Evolutionary conservation across 2,888 invertebrate genomes (phyloP).

Genomic region (Lasius platythorax): DNA sequence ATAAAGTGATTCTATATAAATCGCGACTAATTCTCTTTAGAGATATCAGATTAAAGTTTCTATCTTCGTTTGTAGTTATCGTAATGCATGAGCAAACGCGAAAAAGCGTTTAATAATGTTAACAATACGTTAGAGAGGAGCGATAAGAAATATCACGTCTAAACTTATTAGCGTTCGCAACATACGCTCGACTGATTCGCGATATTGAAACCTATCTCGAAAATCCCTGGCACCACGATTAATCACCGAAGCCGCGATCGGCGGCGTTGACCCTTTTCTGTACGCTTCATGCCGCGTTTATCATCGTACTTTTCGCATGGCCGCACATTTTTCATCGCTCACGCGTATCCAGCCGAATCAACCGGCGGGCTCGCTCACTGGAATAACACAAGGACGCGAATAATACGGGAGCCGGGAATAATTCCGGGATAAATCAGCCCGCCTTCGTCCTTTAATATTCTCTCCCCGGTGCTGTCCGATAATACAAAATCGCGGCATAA

Average conservation of each 20-base stretch:
- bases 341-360: constrained; percentile 49
- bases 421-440: constrained; percentile 57
- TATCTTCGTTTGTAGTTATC: neutral
- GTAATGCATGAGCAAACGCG: neutral
- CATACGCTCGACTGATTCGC: constrained; percentile 45
- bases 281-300: constrained; percentile 65
- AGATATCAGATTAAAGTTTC: neutral
- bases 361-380: constrained; percentile 39
- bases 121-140: neutral
- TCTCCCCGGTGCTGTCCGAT: constrained; percentile 39
- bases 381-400: constrained; percentile 56
- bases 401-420: constrained; percentile 55
- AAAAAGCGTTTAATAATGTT: neutral
- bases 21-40: neutral
- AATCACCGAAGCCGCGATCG: constrained; percentile 69
- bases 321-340: constrained; percentile 65
- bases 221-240: constrained; percentile 62
- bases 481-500: constrained; percentile 59
- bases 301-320: constrained; percentile 68
- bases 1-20: neutral
- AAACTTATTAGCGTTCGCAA: constrained; percentile 45
- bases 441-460: constrained; percentile 54
- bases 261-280: constrained; percentile 66
- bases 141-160: constrained; percentile 35
- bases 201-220: constrained; percentile 60